Percentiles rank a stretch among this genome's conserved stretches.
These are phyloP conservation scores for Leptodactylus fallax DNA, from an alignment of 2,797 vertebrate species.

Conservation along the genomic window DNA sequence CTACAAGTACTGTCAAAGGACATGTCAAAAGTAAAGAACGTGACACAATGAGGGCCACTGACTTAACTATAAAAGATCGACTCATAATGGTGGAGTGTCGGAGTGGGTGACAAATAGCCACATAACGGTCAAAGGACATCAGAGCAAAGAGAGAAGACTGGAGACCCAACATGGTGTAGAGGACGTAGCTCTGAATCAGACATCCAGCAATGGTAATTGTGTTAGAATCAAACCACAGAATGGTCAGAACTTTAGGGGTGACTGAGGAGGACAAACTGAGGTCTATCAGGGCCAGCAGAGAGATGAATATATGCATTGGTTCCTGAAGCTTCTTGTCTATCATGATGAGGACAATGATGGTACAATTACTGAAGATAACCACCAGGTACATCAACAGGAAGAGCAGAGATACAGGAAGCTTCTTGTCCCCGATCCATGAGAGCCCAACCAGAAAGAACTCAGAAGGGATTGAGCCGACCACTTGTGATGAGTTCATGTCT, in stretches of 20 bases:
- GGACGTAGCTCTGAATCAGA: slow-evolving; percentile 67
- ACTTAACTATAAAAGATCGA: slow-evolving; percentile 63
- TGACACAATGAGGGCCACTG: slow-evolving; percentile 59
- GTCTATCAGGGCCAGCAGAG: slow-evolving; percentile 67
- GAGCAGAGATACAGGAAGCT: background rate
- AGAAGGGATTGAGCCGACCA: too few relatives aligned
- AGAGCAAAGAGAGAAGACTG: slow-evolving; percentile 67
- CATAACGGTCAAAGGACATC: too few relatives aligned
- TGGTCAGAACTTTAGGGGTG: slow-evolving; percentile 67
- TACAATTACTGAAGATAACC: background rate
- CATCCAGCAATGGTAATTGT: slow-evolving; percentile 65
- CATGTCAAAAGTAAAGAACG: slow-evolving; percentile 14
- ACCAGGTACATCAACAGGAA: slow-evolving; percentile 13
- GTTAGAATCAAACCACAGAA: slow-evolving; percentile 67
- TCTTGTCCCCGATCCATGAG: background rate
- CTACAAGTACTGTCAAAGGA: slow-evolving; percentile 67
- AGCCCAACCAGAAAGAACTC: too few relatives aligned
- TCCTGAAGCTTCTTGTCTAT: background rate
- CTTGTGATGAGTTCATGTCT: too few relatives aligned
- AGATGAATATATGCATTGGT: slow-evolving; percentile 67
- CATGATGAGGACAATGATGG: background rate
- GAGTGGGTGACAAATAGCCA: slow-evolving; percentile 50
- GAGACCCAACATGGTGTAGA: slow-evolving; percentile 66
- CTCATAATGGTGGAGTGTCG: slow-evolving; percentile 66
- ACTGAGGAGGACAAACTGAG: slow-evolving; percentile 67